phyloP scores from a whole-genome alignment of 2,797 vertebrate genomes.

The Alca torda region DNA sequence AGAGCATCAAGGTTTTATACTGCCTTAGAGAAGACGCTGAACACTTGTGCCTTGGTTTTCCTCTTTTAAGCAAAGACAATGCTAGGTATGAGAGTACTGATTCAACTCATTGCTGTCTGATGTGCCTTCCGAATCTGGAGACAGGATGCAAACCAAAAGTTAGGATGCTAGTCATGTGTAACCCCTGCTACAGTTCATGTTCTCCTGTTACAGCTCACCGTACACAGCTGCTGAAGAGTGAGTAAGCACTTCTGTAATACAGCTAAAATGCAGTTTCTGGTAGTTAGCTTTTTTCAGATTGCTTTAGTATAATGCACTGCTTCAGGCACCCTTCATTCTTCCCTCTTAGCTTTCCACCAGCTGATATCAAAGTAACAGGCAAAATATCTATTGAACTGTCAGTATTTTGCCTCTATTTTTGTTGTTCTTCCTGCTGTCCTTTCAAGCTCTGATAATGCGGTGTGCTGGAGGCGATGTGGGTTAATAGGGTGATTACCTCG shows the following conservation, averaged over 20 bases:
- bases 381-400: background rate
- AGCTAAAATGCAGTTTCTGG: background rate
- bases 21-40: background rate
- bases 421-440: background rate
- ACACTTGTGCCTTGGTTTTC: background rate
- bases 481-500: slow-evolving; percentile 17
- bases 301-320: background rate
- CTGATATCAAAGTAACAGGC: background rate
- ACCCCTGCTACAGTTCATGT: background rate
- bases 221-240: background rate
- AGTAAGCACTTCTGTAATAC: background rate
- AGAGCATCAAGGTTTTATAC: background rate
- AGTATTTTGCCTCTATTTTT: background rate
- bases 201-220: background rate
- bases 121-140: background rate
- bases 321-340: background rate
- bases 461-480: background rate
- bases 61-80: accelerated
- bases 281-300: background rate
- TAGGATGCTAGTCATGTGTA: accelerated
- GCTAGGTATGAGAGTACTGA: background rate
- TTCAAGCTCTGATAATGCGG: background rate
- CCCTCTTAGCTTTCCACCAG: background rate
- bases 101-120: accelerated
- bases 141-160: background rate